Evolutionary conservation across 1,140 invertebrate species (phyloP).

Genomic region (Notospermus geniculatus): DNA sequence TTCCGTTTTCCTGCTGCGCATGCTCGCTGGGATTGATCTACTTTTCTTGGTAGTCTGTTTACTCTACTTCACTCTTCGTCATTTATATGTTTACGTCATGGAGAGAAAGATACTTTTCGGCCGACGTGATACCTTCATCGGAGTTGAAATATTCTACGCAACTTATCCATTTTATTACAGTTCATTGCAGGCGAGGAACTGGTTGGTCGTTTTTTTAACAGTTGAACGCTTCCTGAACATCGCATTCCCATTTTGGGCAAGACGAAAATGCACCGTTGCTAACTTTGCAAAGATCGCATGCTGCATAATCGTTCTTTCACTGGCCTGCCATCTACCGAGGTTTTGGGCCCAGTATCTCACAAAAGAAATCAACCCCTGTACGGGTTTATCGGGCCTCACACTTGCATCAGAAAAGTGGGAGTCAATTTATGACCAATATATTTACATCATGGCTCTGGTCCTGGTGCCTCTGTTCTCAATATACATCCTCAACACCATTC

Average conservation of each 20-base stretch:
- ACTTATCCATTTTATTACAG: not conserved
- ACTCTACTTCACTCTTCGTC: not conserved
- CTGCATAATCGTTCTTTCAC: not conserved
- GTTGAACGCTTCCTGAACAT: slow-evolving; percentile 1
- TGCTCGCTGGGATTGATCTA: not conserved
- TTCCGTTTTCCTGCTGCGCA: not conserved
- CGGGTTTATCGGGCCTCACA: too few relatives aligned
- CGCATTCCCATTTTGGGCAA: slow-evolving; percentile 3
- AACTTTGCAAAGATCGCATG: not conserved
- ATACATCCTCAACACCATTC: too few relatives aligned
- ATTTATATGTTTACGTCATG: not conserved
- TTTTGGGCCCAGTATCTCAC: not conserved
- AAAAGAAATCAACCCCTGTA: too few relatives aligned
- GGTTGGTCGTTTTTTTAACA: not conserved
- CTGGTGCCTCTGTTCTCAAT: too few relatives aligned
- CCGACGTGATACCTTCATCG: not conserved
- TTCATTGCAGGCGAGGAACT: slow-evolving; percentile 1
- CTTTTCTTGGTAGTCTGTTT: slow-evolving; percentile 3
- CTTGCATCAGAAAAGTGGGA: too few relatives aligned
- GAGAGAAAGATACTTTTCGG: not conserved
- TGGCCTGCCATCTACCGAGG: not conserved
- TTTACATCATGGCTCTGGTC: too few relatives aligned
- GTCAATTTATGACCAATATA: too few relatives aligned
- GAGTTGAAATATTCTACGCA: not conserved
- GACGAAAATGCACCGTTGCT: not conserved